Percentiles rank a stretch among this genome's conserved stretches.
Evolutionary conservation across 1,140 invertebrate genomes (phyloP).

Genomic region (Achatina immaculata): DNA sequence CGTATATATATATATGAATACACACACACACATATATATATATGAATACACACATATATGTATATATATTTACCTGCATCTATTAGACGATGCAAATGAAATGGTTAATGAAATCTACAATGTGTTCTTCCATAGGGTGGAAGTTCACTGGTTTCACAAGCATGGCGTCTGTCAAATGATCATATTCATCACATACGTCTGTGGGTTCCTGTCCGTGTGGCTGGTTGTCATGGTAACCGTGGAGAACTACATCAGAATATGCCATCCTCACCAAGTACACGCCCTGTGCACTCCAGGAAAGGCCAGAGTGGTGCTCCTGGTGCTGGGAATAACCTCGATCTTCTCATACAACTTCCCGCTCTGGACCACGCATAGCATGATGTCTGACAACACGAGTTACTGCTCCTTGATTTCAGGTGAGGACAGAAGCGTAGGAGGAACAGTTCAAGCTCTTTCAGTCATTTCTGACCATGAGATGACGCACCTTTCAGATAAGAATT

Average conservation of each 20-base stretch:
- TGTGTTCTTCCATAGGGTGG: background rate
- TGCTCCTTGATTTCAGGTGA: constrained; percentile 68
- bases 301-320: constrained; percentile 52
- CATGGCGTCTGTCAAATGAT: constrained; percentile 49
- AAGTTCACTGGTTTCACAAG: constrained; percentile 1
- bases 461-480: too few relatives aligned
- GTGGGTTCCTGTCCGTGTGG: constrained; percentile 68
- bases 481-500: too few relatives aligned
- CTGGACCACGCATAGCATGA: constrained; percentile 47
- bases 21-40: too few relatives aligned
- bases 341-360: constrained; percentile 59
- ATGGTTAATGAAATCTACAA: too few relatives aligned
- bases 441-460: too few relatives aligned
- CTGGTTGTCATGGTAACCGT: constrained; percentile 61
- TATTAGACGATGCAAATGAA: too few relatives aligned
- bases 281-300: constrained; percentile 54
- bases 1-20: too few relatives aligned
- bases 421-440: too few relatives aligned
- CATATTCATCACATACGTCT: constrained; percentile 64
- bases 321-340: constrained; percentile 48
- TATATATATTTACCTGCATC: too few relatives aligned
- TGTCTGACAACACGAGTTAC: background rate
- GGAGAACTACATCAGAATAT: constrained; percentile 63
- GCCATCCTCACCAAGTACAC: constrained; percentile 57
- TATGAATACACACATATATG: too few relatives aligned